Evolutionary conservation across 2,888 invertebrate species (phyloP).

Genomic region (Dicycla oo): DNA sequence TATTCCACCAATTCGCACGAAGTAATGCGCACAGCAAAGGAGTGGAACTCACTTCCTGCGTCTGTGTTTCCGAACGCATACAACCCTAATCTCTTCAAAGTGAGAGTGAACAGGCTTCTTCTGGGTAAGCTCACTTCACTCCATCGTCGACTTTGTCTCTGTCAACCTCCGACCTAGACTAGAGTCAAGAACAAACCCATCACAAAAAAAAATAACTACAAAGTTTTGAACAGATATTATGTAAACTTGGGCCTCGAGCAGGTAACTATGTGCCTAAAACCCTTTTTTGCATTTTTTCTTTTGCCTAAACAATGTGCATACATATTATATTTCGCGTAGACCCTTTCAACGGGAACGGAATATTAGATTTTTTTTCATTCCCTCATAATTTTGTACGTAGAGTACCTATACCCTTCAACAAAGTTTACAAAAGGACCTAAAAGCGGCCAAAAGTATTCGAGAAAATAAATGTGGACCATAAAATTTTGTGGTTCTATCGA

Average conservation of each 20-base stretch:
- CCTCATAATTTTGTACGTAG: conserved; percentile 55
- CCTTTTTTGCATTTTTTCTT: conserved; percentile 56
- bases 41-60: no score
- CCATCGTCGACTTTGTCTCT: no score
- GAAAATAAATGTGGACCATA: conserved; percentile 53
- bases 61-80: no score
- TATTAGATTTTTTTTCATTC: conserved; percentile 72
- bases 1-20: no score
- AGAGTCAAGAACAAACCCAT: no score
- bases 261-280: conserved; percentile 23
- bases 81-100: no score
- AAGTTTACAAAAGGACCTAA: conserved; percentile 51
- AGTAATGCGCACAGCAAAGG: no score
- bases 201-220: no score
- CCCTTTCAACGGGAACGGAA: conserved; percentile 75
- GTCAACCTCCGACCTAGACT: no score
- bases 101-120: no score
- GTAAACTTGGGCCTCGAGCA: conserved; percentile 9
- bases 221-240: conserved; percentile 7
- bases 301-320: conserved; percentile 76
- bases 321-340: conserved; percentile 76
- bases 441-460: conserved; percentile 16
- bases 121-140: no score
- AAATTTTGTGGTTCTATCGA: conserved; percentile 55
- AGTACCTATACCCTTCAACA: conserved; percentile 14